Base-by-base conservation (phyloP, 2,113 vertebrate genomes). In the Rafetus swinhoei region DNA sequence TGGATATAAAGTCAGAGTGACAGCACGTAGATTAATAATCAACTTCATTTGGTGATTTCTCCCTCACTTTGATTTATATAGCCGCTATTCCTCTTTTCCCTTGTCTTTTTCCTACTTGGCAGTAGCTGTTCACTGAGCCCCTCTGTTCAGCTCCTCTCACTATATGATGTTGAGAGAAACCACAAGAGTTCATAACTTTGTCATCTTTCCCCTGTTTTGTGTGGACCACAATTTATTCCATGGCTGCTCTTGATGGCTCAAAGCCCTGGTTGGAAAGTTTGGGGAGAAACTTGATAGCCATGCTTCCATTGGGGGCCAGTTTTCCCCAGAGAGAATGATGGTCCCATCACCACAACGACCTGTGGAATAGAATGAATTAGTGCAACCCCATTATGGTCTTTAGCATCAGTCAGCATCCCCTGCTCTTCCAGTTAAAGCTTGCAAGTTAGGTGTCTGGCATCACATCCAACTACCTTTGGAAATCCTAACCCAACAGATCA, bases 21-120 rank as follows among this genome's bases (percentile, higher is more conserved):
- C 89, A 91, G 86, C 35, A 92, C 92, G 94, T 85, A 93, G 86
- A 95, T 95, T 91, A 93, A 82, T 80, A 87, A 90, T 93, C 84
- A 91, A 56, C 69, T 82, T 93, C 88, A 56, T 95, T 93, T 94
- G 86, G 82, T 83, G n/a, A 4, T 91, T 95, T 92, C 85, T 96
- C 35, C 56, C 50, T 81, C 77, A 15, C n/a, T 80, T 8, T 94
- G 84, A 94, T 95, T 95, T 95, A 92, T 9, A 21, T 50, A 69
- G 50, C 74, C 86, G 32, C 82, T 90, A 65, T 89, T 94, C 95
- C 77, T 95, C 83, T 88, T 57, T 76, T 57, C 85, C 89, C 92
- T 92, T 91, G 86, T 91, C 82, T 95, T 94, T 45, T 91, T 85
- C 27, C 39, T 92, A 6, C 52, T 45, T 90, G 86, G 5, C 32